Percentiles rank a stretch among this genome's conserved stretches.
These are phyloP conservation scores for Holacanthus passer DNA, from an alignment of 2,113 vertebrate genomes.

Conservation along the genomic window DNA sequence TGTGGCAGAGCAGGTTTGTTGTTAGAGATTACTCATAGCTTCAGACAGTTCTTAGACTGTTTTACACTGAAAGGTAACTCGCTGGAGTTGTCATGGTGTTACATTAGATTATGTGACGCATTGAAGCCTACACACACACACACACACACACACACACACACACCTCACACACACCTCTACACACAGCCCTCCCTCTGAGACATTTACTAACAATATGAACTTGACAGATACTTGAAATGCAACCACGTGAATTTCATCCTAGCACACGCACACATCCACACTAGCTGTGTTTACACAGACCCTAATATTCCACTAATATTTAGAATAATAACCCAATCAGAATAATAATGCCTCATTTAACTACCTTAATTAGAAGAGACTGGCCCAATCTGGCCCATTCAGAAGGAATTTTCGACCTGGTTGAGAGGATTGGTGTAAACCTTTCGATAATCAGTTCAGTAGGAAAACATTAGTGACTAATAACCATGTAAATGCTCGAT, in stretches of 20 bases:
- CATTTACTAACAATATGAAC: background rate
- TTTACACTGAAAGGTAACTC: slow-evolving; percentile 13
- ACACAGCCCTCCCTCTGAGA: background rate
- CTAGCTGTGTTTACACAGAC: background rate
- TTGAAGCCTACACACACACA: background rate
- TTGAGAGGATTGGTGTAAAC: too few relatives aligned
- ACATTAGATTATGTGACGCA: slow-evolving; percentile 26
- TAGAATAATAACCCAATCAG: too few relatives aligned
- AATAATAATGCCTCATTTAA: too few relatives aligned
- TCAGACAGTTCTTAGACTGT: slow-evolving; percentile 21
- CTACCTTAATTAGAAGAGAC: too few relatives aligned
- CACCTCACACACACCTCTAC: background rate
- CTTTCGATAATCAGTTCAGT: too few relatives aligned
- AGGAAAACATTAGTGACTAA: too few relatives aligned
- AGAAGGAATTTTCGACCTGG: too few relatives aligned
- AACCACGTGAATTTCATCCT: background rate
- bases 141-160: slow-evolving; percentile 6
- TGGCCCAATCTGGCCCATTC: too few relatives aligned
- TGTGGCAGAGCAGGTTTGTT: slow-evolving; percentile 47
- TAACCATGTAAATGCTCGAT: too few relatives aligned
- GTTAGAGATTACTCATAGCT: slow-evolving; percentile 24
- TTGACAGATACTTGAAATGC: slow-evolving; percentile 10
- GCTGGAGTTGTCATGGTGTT: slow-evolving; percentile 13
- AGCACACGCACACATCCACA: background rate
- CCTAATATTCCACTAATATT: too few relatives aligned